phyloP scores from a whole-genome alignment of 2,888 invertebrate species.

The Morpho achilles region DNA sequence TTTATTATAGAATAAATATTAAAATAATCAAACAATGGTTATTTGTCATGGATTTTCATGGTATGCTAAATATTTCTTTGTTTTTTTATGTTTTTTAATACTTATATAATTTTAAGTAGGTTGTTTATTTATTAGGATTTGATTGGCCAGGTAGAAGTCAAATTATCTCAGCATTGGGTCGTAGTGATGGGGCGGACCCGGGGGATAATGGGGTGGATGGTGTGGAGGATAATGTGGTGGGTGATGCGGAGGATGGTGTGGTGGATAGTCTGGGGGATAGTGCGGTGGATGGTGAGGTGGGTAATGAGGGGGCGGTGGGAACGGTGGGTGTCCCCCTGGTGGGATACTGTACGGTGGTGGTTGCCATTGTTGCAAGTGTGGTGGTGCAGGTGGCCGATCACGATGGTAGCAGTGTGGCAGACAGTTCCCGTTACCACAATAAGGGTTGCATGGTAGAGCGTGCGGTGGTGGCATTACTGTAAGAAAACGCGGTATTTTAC shows the following conservation, averaged over 20 bases:
- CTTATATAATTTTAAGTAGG: too few relatives aligned
- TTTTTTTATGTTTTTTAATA: too few relatives aligned
- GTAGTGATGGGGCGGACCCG: neutral
- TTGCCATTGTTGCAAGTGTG: constrained; percentile 17
- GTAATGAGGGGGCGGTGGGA: constrained; percentile 7
- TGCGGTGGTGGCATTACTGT: constrained; percentile 20
- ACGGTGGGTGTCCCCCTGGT: constrained; percentile 4
- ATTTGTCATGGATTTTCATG: too few relatives aligned
- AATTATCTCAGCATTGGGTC: constrained; percentile 7
- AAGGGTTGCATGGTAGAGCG: constrained; percentile 22
- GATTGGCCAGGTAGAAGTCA: too few relatives aligned
- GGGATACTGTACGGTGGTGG: constrained; percentile 25
- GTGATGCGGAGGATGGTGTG: constrained; percentile 9
- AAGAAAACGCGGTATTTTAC: neutral
- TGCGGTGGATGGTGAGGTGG: constrained; percentile 11
- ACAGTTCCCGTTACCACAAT: constrained; percentile 21
- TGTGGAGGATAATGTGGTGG: constrained; percentile 13
- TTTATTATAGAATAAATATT: too few relatives aligned
- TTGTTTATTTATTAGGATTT: too few relatives aligned
- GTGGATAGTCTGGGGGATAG: constrained; percentile 9
- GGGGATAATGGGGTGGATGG: constrained; percentile 14
- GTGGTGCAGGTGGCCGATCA: constrained; percentile 15
- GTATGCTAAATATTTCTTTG: too few relatives aligned
- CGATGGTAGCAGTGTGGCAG: constrained; percentile 23
- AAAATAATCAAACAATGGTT: too few relatives aligned